phyloP scores from a whole-genome alignment of 2,113 vertebrate species.

The Callorhinus ursinus region DNA sequence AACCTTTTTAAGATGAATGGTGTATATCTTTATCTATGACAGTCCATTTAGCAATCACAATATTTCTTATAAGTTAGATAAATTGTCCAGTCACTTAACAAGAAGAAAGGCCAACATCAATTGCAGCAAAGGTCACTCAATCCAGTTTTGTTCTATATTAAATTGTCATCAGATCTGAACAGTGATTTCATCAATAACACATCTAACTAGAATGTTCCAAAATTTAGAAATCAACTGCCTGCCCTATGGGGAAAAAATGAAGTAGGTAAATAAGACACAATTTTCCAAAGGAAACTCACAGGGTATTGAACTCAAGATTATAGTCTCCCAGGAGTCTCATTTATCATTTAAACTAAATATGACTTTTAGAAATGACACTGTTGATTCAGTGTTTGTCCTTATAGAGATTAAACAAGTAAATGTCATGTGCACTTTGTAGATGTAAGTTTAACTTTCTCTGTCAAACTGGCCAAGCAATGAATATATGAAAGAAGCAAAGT shows the following conservation, averaged over 20 bases:
- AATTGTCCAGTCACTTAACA: conserved; percentile 86
- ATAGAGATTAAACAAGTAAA: conserved; percentile 34
- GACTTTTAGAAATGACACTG: background rate
- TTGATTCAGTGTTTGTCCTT: conserved; percentile 19
- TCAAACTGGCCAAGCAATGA: conserved; percentile 12
- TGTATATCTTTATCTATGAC: conserved; percentile 81
- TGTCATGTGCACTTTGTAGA: conserved; percentile 19
- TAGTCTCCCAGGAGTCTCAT: rapidly evolving
- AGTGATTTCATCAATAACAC: conserved; percentile 84
- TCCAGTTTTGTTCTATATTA: conserved; percentile 84
- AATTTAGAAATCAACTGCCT: conserved; percentile 61
- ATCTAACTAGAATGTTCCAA: conserved; percentile 77
- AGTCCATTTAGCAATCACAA: conserved; percentile 85
- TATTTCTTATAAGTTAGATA: conserved; percentile 87
- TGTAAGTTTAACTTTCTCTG: conserved; percentile 28
- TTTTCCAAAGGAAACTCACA: conserved; percentile 34
- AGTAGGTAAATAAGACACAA: conserved; percentile 31
- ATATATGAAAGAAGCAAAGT: background rate
- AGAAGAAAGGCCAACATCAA: conserved; percentile 84
- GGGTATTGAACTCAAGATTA: conserved; percentile 6
- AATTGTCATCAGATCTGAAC: conserved; percentile 84
- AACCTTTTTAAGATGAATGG: conserved; percentile 85
- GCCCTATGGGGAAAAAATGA: background rate
- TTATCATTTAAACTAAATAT: conserved; percentile 17
- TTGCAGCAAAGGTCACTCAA: conserved; percentile 85